phyloP scores from a whole-genome alignment of 1,140 invertebrate species.

The Pogonus chalceus region DNA sequence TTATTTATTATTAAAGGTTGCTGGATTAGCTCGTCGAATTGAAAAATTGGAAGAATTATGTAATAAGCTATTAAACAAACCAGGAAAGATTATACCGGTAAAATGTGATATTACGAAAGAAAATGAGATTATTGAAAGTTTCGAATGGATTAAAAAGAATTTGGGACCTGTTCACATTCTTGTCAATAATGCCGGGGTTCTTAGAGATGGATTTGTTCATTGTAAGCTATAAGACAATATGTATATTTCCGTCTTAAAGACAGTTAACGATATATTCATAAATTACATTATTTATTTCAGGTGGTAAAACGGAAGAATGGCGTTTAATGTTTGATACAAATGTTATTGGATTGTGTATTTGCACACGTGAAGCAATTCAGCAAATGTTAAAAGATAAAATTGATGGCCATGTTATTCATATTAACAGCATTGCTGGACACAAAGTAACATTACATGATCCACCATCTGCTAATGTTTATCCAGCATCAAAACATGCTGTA shows the following conservation, averaged over 20 bases:
- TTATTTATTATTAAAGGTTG: too few species aligned
- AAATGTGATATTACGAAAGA: conserved; percentile 57
- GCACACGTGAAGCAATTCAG: conserved; percentile 43
- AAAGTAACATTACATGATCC: conserved; percentile 19
- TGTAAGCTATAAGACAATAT: too few species aligned
- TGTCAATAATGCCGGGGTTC: conserved; percentile 60
- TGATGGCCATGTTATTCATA: conserved; percentile 23
- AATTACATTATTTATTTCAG: too few species aligned
- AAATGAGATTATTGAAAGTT: conserved; percentile 52
- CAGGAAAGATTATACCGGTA: conserved; percentile 38
- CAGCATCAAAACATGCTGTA: conserved; percentile 49
- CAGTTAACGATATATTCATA: too few species aligned
- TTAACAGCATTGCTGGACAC: conserved; percentile 24
- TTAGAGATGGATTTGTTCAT: not conserved
- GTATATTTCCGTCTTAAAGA: too few species aligned
- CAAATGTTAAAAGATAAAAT: conserved; percentile 20
- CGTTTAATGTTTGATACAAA: conserved; percentile 19
- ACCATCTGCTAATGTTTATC: conserved; percentile 40
- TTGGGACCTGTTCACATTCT: conserved; percentile 57
- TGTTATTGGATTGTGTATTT: conserved; percentile 40
- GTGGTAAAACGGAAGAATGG: conserved; percentile 19
- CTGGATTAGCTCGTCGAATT: conserved; percentile 56
- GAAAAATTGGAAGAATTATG: conserved; percentile 41
- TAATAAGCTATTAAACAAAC: conserved; percentile 16
- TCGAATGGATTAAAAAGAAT: conserved; percentile 48